Base-by-base conservation (phyloP, 2,797 vertebrate genomes). In the Crypturellus tataupa region DNA sequence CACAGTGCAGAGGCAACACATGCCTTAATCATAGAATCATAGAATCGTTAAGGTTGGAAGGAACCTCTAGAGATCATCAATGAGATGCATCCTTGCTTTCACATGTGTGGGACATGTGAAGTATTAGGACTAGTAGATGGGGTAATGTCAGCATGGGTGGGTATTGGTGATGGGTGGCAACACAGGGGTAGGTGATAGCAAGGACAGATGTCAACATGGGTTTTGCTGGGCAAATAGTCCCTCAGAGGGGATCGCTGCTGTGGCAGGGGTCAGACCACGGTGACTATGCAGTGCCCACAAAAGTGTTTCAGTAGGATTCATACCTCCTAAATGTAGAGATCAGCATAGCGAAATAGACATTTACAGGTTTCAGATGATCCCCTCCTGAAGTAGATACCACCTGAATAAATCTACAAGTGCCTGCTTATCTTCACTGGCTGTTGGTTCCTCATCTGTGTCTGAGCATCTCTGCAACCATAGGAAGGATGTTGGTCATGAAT, bases 231-330 rank as follows among this genome's bases (percentile, higher is more conserved):
- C 64, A 71, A 69, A 71, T 4, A 39, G n/a, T 51, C 15, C 68
- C 35, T 71, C 21, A 2, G 62, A n/a, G 10, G 6, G 31, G 33
- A 47, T 23, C 69, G 49, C 35, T 82, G 49, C 33, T 1, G 0
- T 4, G 64, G 20, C 8, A 25, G 55, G 8, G 4, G 0, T 55
- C 51, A 55, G 64, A 46, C 15, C 39, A 23, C 13, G 53, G n/a
- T 71, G 65, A 25, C 27, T 59, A 6, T 2, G 9, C 9, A 33
- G 58, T 37, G 59, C 9, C 58, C n/a, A 2, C 12, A 20, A 21
- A 2, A 17, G 21, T 3, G 2, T 3, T 3, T 18, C 25, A 1
- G 0, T 10, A 46, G 16, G 33, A 5, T 58, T 72, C n/a, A 0
- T 3, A 23, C 24, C 40, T 44, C 1, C 0, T 9, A 1, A 15